Conservation (phyloP, 2,797 vertebrate genomes). For the Pseudochaenichthys georgianus region DNA sequence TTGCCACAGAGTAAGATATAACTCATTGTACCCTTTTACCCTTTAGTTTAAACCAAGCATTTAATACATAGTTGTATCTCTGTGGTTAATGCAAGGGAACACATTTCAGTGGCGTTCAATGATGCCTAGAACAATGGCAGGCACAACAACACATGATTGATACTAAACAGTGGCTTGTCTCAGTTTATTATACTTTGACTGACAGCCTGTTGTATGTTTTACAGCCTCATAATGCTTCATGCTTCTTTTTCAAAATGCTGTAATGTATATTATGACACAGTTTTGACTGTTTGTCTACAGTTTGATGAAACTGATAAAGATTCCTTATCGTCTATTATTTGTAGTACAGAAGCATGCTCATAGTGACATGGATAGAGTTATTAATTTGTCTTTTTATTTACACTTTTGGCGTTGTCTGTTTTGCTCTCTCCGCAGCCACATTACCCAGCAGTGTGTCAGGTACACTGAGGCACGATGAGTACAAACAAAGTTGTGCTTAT, state of each 20-base stretch:
- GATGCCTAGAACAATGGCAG: not conserved
- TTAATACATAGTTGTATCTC: not conserved
- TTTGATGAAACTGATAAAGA: not conserved
- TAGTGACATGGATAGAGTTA: not conserved
- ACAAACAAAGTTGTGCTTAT: conserved; percentile 27
- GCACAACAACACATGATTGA: conserved; percentile 20
- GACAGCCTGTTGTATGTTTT: conserved; percentile 21
- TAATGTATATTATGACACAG: conserved; percentile 15
- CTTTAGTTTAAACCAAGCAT: too few relatives aligned
- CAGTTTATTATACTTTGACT: conserved; percentile 34
- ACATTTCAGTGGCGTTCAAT: not conserved
- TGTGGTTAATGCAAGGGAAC: not conserved
- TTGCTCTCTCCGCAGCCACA: conserved; percentile 50
- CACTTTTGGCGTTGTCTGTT: conserved; percentile 4
- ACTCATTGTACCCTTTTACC: not conserved
- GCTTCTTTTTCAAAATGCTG: not conserved
- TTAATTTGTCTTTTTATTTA: not conserved
- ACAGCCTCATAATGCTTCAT: conserved; percentile 1
- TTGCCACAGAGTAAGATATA: not conserved
- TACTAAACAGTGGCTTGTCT: conserved; percentile 20
- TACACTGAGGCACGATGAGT: conserved; percentile 64
- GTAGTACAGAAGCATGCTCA: not conserved
- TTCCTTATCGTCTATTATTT: not conserved
- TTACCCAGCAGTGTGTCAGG: conserved; percentile 35
- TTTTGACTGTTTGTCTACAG: conserved; percentile 8